These are phyloP conservation scores for Centroberyx gerrardi DNA, from an alignment of 2,797 vertebrate genomes.

Conservation along the genomic window DNA sequence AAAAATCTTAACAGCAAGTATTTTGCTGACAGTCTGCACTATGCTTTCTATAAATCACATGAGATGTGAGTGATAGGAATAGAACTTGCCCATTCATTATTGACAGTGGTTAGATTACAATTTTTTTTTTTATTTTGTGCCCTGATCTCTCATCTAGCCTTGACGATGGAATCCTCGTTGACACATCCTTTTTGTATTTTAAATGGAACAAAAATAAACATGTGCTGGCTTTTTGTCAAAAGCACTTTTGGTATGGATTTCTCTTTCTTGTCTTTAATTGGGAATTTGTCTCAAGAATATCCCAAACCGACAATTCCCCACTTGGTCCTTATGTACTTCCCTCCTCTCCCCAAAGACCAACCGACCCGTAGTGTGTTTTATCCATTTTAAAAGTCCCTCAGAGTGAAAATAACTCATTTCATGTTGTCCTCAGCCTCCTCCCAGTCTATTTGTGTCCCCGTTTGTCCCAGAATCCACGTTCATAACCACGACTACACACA, in stretches of 20 bases:
- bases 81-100: slow-evolving; percentile 35
- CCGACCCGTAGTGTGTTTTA: slow-evolving; percentile 8
- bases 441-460: neutral
- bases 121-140: slow-evolving; percentile 51
- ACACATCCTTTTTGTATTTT: slow-evolving; percentile 73
- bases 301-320: slow-evolving; percentile 47
- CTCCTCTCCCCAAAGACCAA: slow-evolving; percentile 12
- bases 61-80: slow-evolving; percentile 57
- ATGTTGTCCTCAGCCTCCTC: neutral
- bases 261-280: slow-evolving; percentile 75
- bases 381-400: neutral
- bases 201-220: slow-evolving; percentile 79
- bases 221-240: slow-evolving; percentile 73
- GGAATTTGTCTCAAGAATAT: slow-evolving; percentile 51
- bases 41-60: slow-evolving; percentile 44
- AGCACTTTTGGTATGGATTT: slow-evolving; percentile 72
- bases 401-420: slow-evolving; percentile 1
- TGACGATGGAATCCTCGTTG: slow-evolving; percentile 66
- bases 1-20: neutral
- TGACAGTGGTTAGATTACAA: slow-evolving; percentile 49
- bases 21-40: slow-evolving; percentile 26
- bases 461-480: slow-evolving; percentile 12
- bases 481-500: neutral
- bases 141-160: slow-evolving; percentile 59
- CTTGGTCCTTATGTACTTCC: slow-evolving; percentile 19